Percentiles rank a stretch among this genome's conserved stretches.
These are phyloP conservation scores for Phacellophora camtschatica DNA, from an alignment of 30 jellyfish, hydroid and myxozoan genomes.

Conservation along the genomic window DNA sequence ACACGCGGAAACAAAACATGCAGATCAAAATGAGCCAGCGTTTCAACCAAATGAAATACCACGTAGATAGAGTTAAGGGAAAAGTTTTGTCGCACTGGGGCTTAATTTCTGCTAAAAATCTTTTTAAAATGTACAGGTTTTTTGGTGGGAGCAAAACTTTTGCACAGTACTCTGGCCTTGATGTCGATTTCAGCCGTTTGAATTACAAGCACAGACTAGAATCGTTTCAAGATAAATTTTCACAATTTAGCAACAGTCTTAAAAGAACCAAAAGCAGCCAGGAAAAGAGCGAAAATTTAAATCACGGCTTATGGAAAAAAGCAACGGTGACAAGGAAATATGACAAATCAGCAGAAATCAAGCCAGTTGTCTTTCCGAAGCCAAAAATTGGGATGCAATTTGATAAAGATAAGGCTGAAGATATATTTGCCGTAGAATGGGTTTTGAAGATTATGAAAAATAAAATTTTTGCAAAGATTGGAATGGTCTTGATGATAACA, in stretches of 20 bases:
- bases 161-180: conserved; percentile 29
- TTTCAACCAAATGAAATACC: neutral
- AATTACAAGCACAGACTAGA: neutral
- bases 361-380: neutral
- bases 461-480: conserved; percentile 14
- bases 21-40: neutral
- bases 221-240: neutral
- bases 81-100: neutral
- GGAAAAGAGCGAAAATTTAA: conserved; percentile 18
- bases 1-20: neutral
- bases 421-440: conserved; percentile 50
- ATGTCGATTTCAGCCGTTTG: neutral
- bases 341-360: neutral
- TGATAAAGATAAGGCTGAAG: conserved; percentile 7
- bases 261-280: neutral
- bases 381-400: neutral
- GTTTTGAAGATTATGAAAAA: conserved; percentile 2
- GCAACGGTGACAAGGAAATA: neutral
- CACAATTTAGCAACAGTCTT: neutral
- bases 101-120: neutral
- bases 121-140: neutral
- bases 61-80: neutral
- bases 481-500: conserved; percentile 2
- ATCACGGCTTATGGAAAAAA: neutral
- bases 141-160: conserved; percentile 27